Conservation (phyloP, 2,797 vertebrate genomes). For the Numenius phaeopus region DNA sequence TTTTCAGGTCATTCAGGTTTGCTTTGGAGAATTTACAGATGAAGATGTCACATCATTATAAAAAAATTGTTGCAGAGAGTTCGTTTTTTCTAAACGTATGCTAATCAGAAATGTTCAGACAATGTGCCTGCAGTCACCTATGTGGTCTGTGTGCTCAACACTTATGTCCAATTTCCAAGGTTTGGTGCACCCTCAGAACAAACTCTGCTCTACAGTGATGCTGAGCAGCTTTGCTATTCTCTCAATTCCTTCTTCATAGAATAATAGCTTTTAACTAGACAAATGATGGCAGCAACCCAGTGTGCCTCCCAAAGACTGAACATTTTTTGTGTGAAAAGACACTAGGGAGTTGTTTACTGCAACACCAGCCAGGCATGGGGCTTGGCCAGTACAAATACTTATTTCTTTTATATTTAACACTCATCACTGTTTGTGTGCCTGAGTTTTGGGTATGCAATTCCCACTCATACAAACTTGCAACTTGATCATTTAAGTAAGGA, state of each 20-base stretch:
- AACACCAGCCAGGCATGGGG: background rate
- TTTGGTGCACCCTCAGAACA: background rate
- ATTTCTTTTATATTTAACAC: background rate
- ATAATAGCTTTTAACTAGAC: background rate
- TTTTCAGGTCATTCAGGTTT: background rate
- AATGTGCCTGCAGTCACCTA: background rate
- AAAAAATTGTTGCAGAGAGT: background rate
- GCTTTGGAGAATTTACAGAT: background rate
- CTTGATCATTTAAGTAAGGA: background rate
- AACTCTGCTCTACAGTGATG: background rate
- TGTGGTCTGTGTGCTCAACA: background rate
- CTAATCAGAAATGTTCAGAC: background rate
- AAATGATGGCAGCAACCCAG: background rate
- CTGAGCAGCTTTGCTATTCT: background rate
- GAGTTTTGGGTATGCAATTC: background rate
- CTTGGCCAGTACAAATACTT: background rate
- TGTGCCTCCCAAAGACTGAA: background rate
- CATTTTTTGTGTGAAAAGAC: background rate
- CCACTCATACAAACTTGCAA: background rate
- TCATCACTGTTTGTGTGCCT: background rate
- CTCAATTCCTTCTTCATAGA: background rate
- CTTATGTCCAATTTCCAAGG: background rate
- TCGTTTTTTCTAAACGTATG: background rate
- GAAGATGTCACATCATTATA: background rate
- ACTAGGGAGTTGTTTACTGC: background rate